These are phyloP conservation scores for Drosophila hydei DNA, from an alignment of 1,140 invertebrate species.

Conservation along the genomic window DNA sequence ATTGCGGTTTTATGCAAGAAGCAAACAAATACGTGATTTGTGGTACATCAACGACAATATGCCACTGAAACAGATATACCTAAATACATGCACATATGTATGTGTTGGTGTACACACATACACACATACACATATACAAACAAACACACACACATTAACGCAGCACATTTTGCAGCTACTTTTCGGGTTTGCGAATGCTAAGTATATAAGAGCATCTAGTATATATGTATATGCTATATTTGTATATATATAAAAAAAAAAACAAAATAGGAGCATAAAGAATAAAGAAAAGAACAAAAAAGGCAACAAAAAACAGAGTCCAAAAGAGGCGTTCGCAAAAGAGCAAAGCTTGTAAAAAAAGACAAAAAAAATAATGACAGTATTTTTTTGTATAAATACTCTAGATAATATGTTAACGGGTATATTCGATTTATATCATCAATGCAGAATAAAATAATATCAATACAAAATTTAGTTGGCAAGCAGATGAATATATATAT, in stretches of 20 bases:
- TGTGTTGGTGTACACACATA: conserved; percentile 24
- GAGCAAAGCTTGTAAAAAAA: conserved; percentile 63
- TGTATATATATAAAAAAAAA: conserved; percentile 25
- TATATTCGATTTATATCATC: too few relatives aligned
- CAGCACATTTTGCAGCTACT: conserved; percentile 48
- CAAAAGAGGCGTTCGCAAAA: conserved; percentile 45
- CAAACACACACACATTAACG: conserved; percentile 16
- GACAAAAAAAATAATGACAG: conserved; percentile 1
- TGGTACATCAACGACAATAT: conserved; percentile 26
- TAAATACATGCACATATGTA: conserved; percentile 27
- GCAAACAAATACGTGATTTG: conserved; percentile 66
- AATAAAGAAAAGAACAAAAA: conserved; percentile 25
- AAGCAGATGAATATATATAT: too few relatives aligned
- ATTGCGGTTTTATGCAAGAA: conserved; percentile 54
- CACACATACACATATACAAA: conserved; percentile 36
- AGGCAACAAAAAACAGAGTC: conserved; percentile 15
- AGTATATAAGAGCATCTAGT: conserved; percentile 37
- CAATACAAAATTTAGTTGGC: too few relatives aligned
- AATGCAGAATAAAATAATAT: too few relatives aligned
- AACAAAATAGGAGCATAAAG: conserved; percentile 31
- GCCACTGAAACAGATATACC: neutral
- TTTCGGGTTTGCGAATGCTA: conserved; percentile 19
- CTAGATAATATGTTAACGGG: neutral
- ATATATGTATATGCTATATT: conserved; percentile 24
- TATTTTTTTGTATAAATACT: neutral